Percentiles rank a stretch among this genome's conserved stretches.
Conservation (phyloP, 2,797 vertebrate species). For the Ptychobarbus kaznakovi region DNA sequence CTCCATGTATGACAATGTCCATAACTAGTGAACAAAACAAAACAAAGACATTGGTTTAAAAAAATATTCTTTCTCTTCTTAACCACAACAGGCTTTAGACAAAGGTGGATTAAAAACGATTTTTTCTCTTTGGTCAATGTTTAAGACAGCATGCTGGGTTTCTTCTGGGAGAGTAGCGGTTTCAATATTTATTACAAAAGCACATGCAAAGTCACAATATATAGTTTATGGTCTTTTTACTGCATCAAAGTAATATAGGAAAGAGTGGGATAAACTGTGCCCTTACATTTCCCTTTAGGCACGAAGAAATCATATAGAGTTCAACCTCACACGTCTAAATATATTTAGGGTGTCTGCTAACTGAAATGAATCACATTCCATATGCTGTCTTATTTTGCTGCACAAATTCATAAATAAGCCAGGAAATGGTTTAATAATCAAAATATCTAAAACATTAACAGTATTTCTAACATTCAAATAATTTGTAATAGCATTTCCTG, state of each 20-base stretch:
- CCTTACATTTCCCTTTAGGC: background rate
- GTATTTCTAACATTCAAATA: background rate
- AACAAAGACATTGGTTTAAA: background rate
- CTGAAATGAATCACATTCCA: background rate
- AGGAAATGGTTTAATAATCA: background rate
- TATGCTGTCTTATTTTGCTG: background rate
- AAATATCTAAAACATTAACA: background rate
- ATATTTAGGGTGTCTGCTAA: background rate
- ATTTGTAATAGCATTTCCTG: background rate
- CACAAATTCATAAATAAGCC: background rate
- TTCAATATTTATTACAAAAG: background rate
- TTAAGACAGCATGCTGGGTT: background rate
- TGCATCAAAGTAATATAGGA: background rate
- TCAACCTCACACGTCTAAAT: background rate
- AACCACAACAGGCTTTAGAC: background rate
- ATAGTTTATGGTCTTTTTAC: background rate
- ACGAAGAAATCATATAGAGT: background rate
- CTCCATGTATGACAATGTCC: background rate
- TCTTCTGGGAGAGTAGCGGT: background rate
- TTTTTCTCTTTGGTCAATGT: conserved; percentile 7
- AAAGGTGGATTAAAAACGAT: background rate
- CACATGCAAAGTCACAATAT: background rate
- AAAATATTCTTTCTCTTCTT: background rate
- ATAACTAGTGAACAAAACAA: background rate
- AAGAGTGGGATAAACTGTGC: background rate